These are phyloP conservation scores for Apodemia hepburni DNA, from an alignment of 2,888 invertebrate genomes.

Conservation along the genomic window DNA sequence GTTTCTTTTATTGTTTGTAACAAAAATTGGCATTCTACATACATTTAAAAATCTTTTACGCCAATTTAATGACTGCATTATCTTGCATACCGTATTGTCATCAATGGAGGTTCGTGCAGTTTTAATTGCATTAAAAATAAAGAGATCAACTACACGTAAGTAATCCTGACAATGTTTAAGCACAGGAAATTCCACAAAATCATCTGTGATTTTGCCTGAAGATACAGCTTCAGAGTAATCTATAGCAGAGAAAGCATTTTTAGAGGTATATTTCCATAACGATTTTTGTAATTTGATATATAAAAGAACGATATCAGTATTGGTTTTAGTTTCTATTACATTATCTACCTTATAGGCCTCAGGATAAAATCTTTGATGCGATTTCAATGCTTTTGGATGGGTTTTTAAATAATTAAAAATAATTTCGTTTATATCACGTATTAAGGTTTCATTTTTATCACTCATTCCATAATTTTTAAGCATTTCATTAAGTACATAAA, in stretches of 20 bases:
- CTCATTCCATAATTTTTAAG: slow-evolving; percentile 36
- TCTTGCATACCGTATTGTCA: slow-evolving; percentile 52
- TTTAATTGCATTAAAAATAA: slow-evolving; percentile 56
- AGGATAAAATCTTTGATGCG: slow-evolving; percentile 49
- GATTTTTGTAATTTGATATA: slow-evolving; percentile 55
- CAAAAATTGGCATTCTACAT: slow-evolving; percentile 56
- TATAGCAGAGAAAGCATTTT: slow-evolving; percentile 54
- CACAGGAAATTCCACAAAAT: slow-evolving; percentile 75
- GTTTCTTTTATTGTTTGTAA: slow-evolving; percentile 46
- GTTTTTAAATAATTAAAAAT: slow-evolving; percentile 37
- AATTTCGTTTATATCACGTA: slow-evolving; percentile 40
- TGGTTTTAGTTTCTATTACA: slow-evolving; percentile 40
- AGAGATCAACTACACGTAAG: slow-evolving; percentile 61
- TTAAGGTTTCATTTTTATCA: slow-evolving; percentile 31
- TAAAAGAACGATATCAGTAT: slow-evolving; percentile 64
- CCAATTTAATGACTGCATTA: slow-evolving; percentile 78
- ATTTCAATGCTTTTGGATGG: slow-evolving; percentile 31
- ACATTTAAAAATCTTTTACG: slow-evolving; percentile 65
- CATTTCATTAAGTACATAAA: slow-evolving; percentile 38
- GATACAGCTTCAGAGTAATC: slow-evolving; percentile 72
- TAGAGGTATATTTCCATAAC: slow-evolving; percentile 34
- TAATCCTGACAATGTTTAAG: slow-evolving; percentile 74
- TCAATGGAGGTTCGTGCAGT: slow-evolving; percentile 43
- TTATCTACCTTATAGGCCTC: slow-evolving; percentile 42
- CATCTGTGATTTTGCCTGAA: slow-evolving; percentile 60